These are phyloP conservation scores for Mimachlamys varia DNA, from an alignment of 2,888 invertebrate genomes.

Conservation along the genomic window DNA sequence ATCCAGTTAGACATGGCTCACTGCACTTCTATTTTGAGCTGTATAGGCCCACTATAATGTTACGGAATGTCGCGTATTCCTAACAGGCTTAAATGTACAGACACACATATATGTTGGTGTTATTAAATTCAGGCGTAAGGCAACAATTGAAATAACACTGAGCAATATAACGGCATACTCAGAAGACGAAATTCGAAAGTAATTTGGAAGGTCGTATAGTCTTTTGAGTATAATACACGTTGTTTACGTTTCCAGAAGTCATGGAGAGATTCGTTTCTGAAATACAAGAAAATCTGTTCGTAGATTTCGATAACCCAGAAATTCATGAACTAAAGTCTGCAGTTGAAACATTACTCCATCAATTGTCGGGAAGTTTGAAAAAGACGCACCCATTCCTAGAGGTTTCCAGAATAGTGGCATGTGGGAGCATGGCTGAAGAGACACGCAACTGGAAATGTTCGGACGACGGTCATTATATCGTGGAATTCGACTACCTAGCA, in stretches of 20 bases:
- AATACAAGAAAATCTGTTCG: neutral
- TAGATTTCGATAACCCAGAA: neutral
- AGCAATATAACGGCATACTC: too few species aligned
- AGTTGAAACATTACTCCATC: neutral
- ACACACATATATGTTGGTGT: neutral
- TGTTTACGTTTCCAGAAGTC: neutral
- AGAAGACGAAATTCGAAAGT: too few species aligned
- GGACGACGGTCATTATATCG: neutral
- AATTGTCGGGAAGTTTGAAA: neutral
- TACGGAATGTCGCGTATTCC: neutral
- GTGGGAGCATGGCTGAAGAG: neutral
- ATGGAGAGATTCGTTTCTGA: neutral
- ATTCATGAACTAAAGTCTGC: neutral
- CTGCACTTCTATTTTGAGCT: slow-evolving; percentile 19
- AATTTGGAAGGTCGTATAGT: too few species aligned
- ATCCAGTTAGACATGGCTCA: neutral
- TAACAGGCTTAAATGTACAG: too few species aligned
- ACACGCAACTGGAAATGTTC: neutral
- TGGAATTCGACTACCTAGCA: neutral
- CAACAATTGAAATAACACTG: too few species aligned
- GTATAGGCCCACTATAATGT: neutral
- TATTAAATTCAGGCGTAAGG: neutral
- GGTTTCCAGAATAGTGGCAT: neutral
- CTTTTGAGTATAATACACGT: neutral
- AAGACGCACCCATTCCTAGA: neutral